phyloP scores from a whole-genome alignment of 37 sponge, comb jelly and placozoan genomes.

The Aplysina aerophoba region DNA sequence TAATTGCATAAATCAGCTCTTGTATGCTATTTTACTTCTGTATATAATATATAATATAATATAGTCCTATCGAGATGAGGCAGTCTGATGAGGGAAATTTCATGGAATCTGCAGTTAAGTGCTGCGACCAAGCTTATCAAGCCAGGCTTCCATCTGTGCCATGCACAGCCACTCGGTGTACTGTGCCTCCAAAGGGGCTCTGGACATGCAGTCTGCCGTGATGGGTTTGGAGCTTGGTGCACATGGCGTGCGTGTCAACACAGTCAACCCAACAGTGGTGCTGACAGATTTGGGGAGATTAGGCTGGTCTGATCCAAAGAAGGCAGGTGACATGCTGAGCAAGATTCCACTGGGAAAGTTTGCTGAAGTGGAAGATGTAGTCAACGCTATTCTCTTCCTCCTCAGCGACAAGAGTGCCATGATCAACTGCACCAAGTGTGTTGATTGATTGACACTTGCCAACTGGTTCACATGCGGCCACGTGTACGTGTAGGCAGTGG shows the following conservation, averaged over 20 bases:
- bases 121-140: conserved; percentile 94
- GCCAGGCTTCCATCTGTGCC: conserved; percentile 79
- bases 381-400: conserved; percentile 86
- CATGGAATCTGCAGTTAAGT: too few relatives aligned
- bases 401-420: conserved; percentile 91
- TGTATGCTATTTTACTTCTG: too few relatives aligned
- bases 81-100: too few relatives aligned
- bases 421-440: conserved; percentile 84
- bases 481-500: too few relatives aligned
- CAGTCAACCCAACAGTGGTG: conserved; percentile 96
- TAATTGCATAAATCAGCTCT: too few relatives aligned
- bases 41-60: too few relatives aligned
- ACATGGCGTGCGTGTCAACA: conserved; percentile 90
- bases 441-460: conserved; percentile 90
- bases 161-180: conserved; percentile 88
- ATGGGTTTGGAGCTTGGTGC: conserved; percentile 95
- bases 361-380: conserved; percentile 86
- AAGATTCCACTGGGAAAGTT: conserved; percentile 82
- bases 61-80: too few relatives aligned
- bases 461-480: conserved; percentile 44
- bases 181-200: conserved; percentile 88
- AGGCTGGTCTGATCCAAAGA: conserved; percentile 91
- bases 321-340: conserved; percentile 75
- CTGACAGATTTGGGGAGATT: conserved; percentile 90
- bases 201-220: conserved; percentile 88